Conservation (phyloP, 1,140 invertebrate species). For the Lepidurus apus region DNA sequence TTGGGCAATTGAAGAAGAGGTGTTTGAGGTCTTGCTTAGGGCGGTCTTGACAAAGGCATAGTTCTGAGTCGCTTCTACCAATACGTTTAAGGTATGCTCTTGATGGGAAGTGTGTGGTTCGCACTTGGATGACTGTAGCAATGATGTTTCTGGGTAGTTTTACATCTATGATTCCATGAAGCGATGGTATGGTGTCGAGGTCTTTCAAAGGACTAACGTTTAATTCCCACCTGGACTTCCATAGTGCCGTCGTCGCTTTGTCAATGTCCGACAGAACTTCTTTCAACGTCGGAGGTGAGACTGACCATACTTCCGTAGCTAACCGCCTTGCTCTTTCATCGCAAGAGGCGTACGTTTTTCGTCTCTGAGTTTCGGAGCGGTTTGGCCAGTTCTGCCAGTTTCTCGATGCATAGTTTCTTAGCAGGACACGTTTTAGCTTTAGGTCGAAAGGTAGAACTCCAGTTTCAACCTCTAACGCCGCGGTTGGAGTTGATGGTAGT, state of each 20-base stretch:
- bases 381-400: background rate
- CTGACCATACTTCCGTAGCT: background rate
- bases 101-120: no score
- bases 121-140: no score
- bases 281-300: background rate
- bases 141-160: no score
- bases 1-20: background rate
- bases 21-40: background rate
- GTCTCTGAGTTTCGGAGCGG: background rate
- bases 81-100: background rate
- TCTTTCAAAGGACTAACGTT: no score
- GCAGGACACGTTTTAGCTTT: background rate
- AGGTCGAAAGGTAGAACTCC: background rate
- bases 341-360: background rate
- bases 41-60: background rate
- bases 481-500: constrained; percentile 1
- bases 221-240: background rate
- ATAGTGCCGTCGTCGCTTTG: background rate
- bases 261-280: background rate
- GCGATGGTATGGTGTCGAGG: no score
- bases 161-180: no score
- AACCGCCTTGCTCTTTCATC: background rate
- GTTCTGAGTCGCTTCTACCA: background rate
- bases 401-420: background rate
- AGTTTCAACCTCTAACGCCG: background rate